A percentile compares a stretch with the other conserved stretches of the same genome.
These are phyloP conservation scores for Artibeus lituratus DNA, from an alignment of 2,797 vertebrate species.

Conservation along the genomic window DNA sequence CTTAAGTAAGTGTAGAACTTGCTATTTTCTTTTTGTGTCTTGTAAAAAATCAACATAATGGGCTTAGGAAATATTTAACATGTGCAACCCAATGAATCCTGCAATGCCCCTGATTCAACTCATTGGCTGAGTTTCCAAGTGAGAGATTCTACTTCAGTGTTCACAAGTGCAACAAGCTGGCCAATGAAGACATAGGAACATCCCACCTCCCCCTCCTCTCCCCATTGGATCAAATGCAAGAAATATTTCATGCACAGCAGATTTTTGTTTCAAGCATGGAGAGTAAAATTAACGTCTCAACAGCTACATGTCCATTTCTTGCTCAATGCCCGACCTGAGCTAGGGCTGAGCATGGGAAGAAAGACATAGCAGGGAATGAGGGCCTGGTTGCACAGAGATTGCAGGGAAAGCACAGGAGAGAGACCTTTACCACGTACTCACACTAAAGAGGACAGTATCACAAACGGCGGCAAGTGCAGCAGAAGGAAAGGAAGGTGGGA, in stretches of 20 bases:
- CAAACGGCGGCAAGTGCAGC: neutral
- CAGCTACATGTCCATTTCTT: neutral
- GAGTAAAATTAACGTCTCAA: neutral
- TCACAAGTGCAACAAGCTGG: neutral
- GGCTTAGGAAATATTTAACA: neutral
- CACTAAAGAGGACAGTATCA: neutral
- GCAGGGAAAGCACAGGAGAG: neutral
- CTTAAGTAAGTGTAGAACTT: neutral
- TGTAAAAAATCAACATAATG: neutral
- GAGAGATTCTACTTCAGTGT: neutral
- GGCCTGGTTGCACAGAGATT: neutral
- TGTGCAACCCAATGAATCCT: neutral
- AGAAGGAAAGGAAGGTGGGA: neutral
- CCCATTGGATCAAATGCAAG: neutral
- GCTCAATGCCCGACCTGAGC: rapidly evolving
- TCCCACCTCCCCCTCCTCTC: neutral
- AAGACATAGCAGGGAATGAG: neutral
- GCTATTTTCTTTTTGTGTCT: neutral
- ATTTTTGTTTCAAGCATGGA: neutral
- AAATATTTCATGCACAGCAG: neutral
- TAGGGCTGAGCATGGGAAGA: neutral
- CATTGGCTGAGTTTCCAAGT: neutral
- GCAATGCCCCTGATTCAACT: neutral
- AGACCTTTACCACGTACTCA: neutral
- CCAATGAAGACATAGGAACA: neutral